A percentile compares a stretch with the other conserved stretches of the same genome.
These are phyloP conservation scores for Thalassaphorura encarpata DNA, from an alignment of 1,140 invertebrate species.

Conservation along the genomic window DNA sequence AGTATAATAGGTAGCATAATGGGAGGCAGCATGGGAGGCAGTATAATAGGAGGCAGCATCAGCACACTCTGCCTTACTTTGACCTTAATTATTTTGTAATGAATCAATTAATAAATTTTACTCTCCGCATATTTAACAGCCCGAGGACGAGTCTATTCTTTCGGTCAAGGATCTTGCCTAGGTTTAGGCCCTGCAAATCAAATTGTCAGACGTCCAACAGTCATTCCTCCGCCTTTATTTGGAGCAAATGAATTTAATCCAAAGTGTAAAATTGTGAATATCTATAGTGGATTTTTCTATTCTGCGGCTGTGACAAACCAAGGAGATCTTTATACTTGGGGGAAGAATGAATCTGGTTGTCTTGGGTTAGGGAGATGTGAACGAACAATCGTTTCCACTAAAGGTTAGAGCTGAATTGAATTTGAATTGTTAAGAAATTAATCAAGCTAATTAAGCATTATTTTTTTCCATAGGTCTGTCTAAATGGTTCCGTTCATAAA, in stretches of 20 bases:
- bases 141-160: conserved; percentile 76
- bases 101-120: conserved; percentile 20
- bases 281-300: conserved; percentile 63
- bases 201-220: conserved; percentile 50
- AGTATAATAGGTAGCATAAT: no score
- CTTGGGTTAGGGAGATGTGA: conserved; percentile 61
- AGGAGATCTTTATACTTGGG: conserved; percentile 84
- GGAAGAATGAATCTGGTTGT: conserved; percentile 67
- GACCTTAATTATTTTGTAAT: conserved; percentile 20
- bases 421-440: conserved; percentile 2
- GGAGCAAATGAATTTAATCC: conserved; percentile 71
- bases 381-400: conserved; percentile 80
- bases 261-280: conserved; percentile 51
- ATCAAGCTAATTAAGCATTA: conserved; percentile 9
- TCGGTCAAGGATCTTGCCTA: conserved; percentile 79
- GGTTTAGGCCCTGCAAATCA: conserved; percentile 72
- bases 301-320: conserved; percentile 65
- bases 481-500: conserved; percentile 61
- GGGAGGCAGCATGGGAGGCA: no score
- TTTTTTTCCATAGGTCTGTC: conserved; percentile 45
- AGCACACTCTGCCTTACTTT: conserved; percentile 12
- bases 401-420: conserved; percentile 47
- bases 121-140: conserved; percentile 46
- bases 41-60: no score
- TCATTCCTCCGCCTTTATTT: conserved; percentile 69